Base-by-base conservation (phyloP, 1,140 invertebrate genomes). In the Bombus pascuorum region DNA sequence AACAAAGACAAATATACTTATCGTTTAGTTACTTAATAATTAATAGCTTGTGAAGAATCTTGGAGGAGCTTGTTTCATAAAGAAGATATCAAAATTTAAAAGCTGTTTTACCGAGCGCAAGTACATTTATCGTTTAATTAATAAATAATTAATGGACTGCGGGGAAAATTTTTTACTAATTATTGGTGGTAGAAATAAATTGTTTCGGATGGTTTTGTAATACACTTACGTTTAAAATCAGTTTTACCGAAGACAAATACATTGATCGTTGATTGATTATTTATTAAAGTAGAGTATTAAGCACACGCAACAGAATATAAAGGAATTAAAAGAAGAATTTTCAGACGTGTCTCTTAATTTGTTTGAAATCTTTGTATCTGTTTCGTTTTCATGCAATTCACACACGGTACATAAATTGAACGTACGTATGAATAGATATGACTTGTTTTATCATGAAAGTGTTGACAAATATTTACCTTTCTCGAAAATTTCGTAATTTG, bases 401-500 rank as follows among this genome's bases (percentile, higher is more conserved):
- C 3, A 39, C 53, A 28, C 53, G 12, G 25, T 2, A 15, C 39
- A 34, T 37, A 37, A 66, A 37, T 37, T 37, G 66, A 22, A 68
- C 22, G 32, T 68, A 68, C 15, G 15, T 25, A 28, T 5, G 15
- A 12, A 12, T 15, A 42, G 28, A n/a, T 39, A 57, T 10, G 15
- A 13, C 13, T 47, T 70, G 53, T 15, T 68, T 82, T 83, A 76
- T 76, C 59, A n/a, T 13, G 32, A 53, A 68, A 71, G 32, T 59
- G 53, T 84, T 79, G 39, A 32, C 53, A 79, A 84, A 79, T 84
- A 79, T 84, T 84, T 84, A 62, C 72, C 37, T 71, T 70, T 47
- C 75, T 28, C 13, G 53, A 44, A 62, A 18, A 39, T 71, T 15
- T 34, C 18, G 66, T 37, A 71, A 78, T 70, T 37, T 22, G 47